Conservation (phyloP, 2,888 invertebrate species). For the Temnothorax rugatulus region DNA sequence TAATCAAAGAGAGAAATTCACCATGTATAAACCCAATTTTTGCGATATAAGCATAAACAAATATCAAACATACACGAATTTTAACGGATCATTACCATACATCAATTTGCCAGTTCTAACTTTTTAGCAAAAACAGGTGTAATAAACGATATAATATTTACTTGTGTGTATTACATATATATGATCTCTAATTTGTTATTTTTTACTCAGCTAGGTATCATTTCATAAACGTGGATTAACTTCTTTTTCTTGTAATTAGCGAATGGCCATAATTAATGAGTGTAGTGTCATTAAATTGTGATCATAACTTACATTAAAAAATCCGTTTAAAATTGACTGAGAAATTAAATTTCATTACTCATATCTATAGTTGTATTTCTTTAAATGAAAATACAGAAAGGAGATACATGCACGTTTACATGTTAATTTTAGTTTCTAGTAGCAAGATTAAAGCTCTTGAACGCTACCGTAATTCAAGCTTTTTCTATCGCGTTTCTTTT, state of each 20-base stretch:
- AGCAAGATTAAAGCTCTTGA: constrained; percentile 42
- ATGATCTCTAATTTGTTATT: not conserved
- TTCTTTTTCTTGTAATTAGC: not conserved
- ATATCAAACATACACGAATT: not conserved
- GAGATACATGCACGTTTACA: constrained; percentile 38
- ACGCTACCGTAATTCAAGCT: constrained; percentile 47
- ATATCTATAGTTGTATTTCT: not conserved
- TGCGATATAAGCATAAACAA: not conserved
- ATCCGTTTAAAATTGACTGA: not conserved
- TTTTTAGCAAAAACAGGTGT: not conserved
- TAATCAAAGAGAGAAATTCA: not conserved
- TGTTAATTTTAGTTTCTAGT: constrained; percentile 40
- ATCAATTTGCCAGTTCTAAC: not conserved
- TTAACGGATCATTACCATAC: not conserved
- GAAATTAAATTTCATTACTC: not conserved
- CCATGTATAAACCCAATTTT: not conserved
- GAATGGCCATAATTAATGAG: not conserved
- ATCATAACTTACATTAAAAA: constrained; percentile 4
- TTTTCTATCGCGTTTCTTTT: constrained; percentile 48
- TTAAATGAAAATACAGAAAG: not conserved
- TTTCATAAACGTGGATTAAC: not conserved
- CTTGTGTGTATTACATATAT: not conserved
- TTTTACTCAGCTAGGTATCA: not conserved
- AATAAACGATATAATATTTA: not conserved
- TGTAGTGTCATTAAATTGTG: not conserved